These are phyloP conservation scores for Uloborus diversus DNA, from an alignment of 1,140 invertebrate genomes.

Conservation along the genomic window DNA sequence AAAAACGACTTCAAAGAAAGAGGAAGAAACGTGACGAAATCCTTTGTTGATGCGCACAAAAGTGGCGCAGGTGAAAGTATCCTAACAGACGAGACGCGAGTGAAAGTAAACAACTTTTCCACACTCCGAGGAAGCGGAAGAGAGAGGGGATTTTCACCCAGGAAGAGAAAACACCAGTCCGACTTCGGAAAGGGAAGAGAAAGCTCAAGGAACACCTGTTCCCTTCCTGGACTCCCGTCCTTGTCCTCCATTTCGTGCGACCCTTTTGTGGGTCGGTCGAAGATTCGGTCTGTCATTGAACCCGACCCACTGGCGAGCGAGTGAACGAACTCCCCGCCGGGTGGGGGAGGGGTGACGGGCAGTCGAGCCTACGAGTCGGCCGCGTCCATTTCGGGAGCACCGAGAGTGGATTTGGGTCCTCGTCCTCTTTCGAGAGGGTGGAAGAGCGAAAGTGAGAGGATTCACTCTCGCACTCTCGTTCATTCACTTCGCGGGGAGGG, in stretches of 20 bases:
- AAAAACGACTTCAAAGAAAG: no score
- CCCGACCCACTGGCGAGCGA: background rate
- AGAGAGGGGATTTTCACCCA: no score
- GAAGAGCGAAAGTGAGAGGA: no score
- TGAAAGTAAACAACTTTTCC: no score
- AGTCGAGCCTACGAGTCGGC: background rate
- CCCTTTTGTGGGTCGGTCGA: conserved; percentile 1
- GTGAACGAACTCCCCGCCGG: background rate
- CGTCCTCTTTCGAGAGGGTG: background rate
- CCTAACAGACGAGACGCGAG: no score
- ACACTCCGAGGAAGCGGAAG: no score
- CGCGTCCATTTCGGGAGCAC: conserved; percentile 10
- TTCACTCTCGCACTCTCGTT: no score
- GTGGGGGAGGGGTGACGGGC: conserved; percentile 1
- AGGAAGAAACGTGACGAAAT: no score
- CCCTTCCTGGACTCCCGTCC: background rate
- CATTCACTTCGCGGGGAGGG: conserved; percentile 1
- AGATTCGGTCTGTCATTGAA: background rate
- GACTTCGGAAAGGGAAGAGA: background rate
- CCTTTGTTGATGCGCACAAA: no score
- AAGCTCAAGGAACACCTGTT: background rate
- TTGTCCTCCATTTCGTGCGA: no score
- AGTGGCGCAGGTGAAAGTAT: no score
- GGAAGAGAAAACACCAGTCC: background rate
- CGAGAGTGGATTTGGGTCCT: no score